These are phyloP conservation scores for Antechinus flavipes DNA, from an alignment of 2,113 vertebrate genomes.

Conservation along the genomic window DNA sequence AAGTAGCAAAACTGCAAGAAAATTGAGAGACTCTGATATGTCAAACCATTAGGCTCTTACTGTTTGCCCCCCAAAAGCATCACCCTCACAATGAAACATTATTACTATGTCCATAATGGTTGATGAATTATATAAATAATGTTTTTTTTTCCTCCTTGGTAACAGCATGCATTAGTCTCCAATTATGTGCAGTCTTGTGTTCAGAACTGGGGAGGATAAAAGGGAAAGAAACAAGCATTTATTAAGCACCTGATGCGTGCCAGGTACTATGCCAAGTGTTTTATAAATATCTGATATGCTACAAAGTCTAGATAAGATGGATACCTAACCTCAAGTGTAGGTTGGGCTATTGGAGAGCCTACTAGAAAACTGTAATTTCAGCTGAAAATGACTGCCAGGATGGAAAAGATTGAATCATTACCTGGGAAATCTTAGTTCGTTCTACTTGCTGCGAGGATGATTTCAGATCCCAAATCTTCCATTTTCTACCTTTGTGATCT, in stretches of 20 bases:
- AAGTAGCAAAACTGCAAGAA: neutral
- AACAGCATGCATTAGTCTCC: neutral
- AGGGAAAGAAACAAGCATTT: neutral
- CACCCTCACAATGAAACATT: neutral
- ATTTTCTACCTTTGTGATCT: neutral
- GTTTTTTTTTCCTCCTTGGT: neutral
- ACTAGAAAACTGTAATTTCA: neutral
- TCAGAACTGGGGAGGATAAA: neutral
- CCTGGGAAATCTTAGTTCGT: neutral
- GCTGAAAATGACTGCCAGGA: conserved; percentile 1
- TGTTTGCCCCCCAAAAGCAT: neutral
- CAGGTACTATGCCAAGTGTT: neutral
- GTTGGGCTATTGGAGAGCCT: neutral
- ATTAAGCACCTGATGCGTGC: neutral
- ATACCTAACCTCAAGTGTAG: neutral
- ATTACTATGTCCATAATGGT: neutral
- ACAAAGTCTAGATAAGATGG: neutral
- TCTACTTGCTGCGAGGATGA: conserved; percentile 13
- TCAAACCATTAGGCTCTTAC: neutral
- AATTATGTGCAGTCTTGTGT: neutral
- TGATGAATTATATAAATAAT: neutral
- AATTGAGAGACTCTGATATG: neutral
- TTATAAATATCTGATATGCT: neutral
- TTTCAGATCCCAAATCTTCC: conserved; percentile 28
- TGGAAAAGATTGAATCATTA: neutral